Evolutionary conservation across 2,113 vertebrate genomes (phyloP).

Genomic region (Candoia aspera): DNA sequence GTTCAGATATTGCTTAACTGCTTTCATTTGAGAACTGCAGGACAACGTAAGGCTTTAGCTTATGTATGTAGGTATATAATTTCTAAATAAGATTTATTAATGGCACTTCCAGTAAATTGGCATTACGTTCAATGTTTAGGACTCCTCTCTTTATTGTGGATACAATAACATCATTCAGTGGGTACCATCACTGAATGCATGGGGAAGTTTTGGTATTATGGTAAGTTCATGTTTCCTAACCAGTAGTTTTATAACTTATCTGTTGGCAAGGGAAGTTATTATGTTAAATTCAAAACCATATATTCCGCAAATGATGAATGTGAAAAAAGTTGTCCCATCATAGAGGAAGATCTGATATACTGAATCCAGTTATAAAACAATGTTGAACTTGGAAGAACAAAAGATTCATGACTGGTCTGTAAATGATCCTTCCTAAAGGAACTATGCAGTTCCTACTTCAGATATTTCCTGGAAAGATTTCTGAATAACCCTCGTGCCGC

Average conservation of each 20-base stretch:
- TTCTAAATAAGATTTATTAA: constrained; percentile 34
- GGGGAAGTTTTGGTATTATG: not conserved
- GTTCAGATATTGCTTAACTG: constrained; percentile 27
- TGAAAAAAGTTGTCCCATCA: not conserved
- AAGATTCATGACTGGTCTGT: not conserved
- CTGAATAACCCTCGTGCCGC: not conserved
- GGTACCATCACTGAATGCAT: not conserved
- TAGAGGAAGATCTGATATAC: not conserved
- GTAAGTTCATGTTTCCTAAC: not conserved
- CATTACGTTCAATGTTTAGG: not conserved
- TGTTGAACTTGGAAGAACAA: not conserved
- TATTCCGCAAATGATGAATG: not conserved
- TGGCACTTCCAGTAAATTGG: fast-evolving
- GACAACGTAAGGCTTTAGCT: not conserved
- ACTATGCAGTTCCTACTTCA: constrained; percentile 14
- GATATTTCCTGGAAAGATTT: constrained; percentile 27
- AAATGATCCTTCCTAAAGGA: constrained; percentile 2
- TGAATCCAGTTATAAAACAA: not conserved
- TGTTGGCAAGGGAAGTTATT: not conserved
- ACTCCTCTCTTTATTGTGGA: not conserved
- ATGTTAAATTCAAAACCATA: not conserved
- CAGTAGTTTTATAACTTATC: not conserved
- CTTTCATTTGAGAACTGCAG: constrained; percentile 20
- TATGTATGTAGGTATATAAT: too few relatives aligned
- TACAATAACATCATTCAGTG: not conserved